Evolutionary conservation across 2,888 invertebrate genomes (phyloP).

Genomic region (Synanthedon formicaeformis): DNA sequence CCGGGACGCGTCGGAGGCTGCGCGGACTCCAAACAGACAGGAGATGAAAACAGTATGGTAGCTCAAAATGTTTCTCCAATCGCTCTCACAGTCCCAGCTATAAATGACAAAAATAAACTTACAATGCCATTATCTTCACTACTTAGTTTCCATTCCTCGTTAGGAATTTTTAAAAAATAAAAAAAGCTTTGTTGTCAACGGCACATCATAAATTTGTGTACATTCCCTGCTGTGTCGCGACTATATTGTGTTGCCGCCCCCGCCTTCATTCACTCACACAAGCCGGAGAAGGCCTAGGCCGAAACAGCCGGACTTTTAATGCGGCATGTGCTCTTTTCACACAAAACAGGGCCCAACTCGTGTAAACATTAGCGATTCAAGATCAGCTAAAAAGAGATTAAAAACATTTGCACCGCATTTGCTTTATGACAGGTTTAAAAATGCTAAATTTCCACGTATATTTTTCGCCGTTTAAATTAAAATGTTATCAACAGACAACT

Average conservation of each 20-base stretch:
- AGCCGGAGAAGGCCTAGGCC: conserved; percentile 42
- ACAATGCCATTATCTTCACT: no score
- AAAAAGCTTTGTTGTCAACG: no score
- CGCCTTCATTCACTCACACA: conserved; percentile 60
- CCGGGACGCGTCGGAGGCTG: conserved; percentile 56
- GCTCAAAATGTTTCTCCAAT: neutral
- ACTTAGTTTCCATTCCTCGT: no score
- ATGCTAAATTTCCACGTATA: neutral
- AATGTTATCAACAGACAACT: no score
- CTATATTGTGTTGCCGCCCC: neutral
- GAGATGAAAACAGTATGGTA: neutral
- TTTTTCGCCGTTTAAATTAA: no score
- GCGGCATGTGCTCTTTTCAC: conserved; percentile 58
- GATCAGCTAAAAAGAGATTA: conserved; percentile 30
- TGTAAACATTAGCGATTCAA: conserved; percentile 34
- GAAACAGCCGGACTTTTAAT: conserved; percentile 59
- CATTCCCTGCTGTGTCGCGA: neutral
- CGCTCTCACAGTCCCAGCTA: no score
- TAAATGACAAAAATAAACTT: no score
- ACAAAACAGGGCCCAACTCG: conserved; percentile 32
- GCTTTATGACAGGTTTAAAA: conserved; percentile 1
- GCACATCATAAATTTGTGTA: neutral
- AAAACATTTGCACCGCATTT: conserved; percentile 3
- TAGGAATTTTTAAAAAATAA: no score
- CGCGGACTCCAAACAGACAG: conserved; percentile 27